Evolutionary conservation across 1,140 invertebrate species (phyloP).

Genomic region (Cherax quadricarinatus): DNA sequence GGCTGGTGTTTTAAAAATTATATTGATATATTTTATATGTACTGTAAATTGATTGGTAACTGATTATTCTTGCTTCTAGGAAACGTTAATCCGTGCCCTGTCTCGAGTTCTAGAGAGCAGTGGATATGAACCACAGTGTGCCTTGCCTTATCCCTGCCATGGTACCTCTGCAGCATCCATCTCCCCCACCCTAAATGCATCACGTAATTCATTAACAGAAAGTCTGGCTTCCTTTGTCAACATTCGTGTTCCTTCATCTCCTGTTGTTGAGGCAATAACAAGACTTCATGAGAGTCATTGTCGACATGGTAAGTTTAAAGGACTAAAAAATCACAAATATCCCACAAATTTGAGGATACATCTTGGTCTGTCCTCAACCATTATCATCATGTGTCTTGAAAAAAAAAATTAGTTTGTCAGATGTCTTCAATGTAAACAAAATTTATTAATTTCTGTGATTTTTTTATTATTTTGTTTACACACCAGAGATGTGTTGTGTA

Average conservation of each 20-base stretch:
- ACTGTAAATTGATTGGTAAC: background rate
- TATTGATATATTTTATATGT: too few relatives aligned
- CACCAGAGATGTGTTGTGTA: too few relatives aligned
- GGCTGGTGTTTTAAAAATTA: too few relatives aligned
- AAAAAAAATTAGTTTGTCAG: too few relatives aligned
- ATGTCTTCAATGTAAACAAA: too few relatives aligned
- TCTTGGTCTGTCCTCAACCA: background rate
- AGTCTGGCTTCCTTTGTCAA: conserved; percentile 60
- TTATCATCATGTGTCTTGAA: too few relatives aligned
- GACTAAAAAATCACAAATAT: too few relatives aligned
- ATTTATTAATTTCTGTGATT: too few relatives aligned
- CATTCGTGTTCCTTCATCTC: conserved; percentile 50
- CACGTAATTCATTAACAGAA: conserved; percentile 48
- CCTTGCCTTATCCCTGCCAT: conserved; percentile 47
- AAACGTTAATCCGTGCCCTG: conserved; percentile 38
- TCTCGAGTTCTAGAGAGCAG: conserved; percentile 48
- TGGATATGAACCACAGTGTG: conserved; percentile 39
- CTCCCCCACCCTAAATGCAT: conserved; percentile 34
- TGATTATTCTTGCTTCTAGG: background rate
- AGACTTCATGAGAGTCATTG: conserved; percentile 53
- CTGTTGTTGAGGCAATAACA: conserved; percentile 55
- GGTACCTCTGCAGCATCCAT: conserved; percentile 11
- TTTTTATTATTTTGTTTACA: too few relatives aligned
- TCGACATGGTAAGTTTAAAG: conserved; percentile 38
- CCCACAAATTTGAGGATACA: background rate